These are phyloP conservation scores for Centropyge bicolor DNA, from an alignment of 2,797 vertebrate genomes.

Conservation along the genomic window DNA sequence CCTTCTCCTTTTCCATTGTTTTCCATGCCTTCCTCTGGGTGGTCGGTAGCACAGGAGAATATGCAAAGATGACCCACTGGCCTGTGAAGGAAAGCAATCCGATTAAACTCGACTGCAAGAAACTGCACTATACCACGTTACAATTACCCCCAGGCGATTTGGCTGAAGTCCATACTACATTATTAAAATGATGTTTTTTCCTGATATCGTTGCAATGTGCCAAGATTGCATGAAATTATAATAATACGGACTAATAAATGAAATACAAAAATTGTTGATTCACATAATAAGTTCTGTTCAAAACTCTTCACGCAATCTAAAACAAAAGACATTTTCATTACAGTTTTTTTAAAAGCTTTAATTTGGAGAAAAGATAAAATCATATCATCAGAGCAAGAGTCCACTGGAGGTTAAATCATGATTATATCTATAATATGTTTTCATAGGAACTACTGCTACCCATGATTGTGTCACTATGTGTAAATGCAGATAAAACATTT, in stretches of 20 bases:
- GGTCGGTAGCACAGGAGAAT: background rate
- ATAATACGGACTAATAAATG: too few species aligned
- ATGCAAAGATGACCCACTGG: background rate
- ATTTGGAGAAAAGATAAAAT: background rate
- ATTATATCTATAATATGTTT: background rate
- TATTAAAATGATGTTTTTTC: background rate
- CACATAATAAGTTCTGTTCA: background rate
- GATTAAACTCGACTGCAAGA: background rate
- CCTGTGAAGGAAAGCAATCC: background rate
- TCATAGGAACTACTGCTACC: background rate
- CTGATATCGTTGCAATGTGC: background rate
- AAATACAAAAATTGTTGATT: background rate
- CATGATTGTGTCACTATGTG: background rate
- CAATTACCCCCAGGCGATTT: background rate
- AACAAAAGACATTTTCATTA: background rate
- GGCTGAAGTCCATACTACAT: background rate
- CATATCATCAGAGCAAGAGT: too few species aligned
- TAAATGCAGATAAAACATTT: background rate
- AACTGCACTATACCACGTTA: background rate
- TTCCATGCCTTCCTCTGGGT: background rate
- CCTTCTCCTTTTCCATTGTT: slow-evolving; percentile 3
- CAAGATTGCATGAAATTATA: background rate
- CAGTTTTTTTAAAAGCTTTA: too few species aligned
- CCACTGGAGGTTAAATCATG: background rate
- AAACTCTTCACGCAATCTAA: background rate